Evolutionary conservation across 2,113 vertebrate species (phyloP).

Genomic region (Trichechus manatus): DNA sequence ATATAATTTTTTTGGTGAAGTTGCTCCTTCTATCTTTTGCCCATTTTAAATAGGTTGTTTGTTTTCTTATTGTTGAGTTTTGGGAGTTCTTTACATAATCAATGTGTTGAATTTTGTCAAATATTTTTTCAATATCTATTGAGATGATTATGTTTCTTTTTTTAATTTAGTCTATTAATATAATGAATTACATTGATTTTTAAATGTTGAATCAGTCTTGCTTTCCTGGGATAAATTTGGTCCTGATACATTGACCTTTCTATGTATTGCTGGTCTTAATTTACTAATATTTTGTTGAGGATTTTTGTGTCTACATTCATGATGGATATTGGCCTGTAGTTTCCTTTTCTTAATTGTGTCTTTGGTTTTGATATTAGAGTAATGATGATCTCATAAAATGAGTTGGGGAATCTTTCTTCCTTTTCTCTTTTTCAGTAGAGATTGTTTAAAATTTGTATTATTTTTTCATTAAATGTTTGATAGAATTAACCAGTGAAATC

Average conservation of each 20-base stretch:
- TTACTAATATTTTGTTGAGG: not conserved
- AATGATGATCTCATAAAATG: not conserved
- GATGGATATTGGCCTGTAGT: not conserved
- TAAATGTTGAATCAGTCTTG: not conserved
- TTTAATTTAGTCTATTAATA: not conserved
- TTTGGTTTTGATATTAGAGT: conserved; percentile 23
- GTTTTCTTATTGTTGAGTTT: not conserved
- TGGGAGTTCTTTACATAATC: not conserved
- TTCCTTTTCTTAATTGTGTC: not conserved
- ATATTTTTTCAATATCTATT: not conserved
- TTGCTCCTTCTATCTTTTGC: not conserved
- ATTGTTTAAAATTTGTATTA: not conserved
- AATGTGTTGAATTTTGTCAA: not conserved
- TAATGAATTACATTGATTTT: not conserved
- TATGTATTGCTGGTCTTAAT: not conserved
- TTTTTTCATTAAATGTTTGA: conserved; percentile 16
- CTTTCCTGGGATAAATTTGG: not conserved
- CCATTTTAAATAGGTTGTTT: not conserved
- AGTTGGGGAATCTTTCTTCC: not conserved
- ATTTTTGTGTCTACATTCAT: not conserved
- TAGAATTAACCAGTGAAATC: not conserved
- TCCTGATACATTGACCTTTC: not conserved
- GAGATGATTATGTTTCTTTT: not conserved
- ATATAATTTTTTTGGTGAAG: not conserved
- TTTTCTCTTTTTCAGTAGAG: not conserved